phyloP scores from a whole-genome alignment of 2,113 vertebrate genomes.

The Lynx canadensis region DNA sequence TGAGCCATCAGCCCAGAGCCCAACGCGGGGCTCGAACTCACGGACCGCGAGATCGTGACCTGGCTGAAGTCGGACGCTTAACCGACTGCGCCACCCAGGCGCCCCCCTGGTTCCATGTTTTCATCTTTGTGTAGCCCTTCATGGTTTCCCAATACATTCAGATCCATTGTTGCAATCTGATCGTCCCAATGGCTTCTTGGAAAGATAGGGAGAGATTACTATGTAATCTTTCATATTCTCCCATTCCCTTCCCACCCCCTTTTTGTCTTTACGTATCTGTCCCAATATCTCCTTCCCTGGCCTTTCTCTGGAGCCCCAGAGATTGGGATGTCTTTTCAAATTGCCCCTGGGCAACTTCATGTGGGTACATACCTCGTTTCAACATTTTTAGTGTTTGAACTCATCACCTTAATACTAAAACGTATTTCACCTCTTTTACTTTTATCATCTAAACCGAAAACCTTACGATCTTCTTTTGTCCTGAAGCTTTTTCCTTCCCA shows the following conservation, averaged over 20 bases:
- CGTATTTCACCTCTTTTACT: not conserved
- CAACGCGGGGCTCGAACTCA: too few species aligned
- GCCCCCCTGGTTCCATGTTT: not conserved
- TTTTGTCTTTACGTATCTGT: not conserved
- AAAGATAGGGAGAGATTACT: not conserved
- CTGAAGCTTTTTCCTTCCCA: not conserved
- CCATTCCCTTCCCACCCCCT: accelerated
- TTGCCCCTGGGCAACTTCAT: not conserved
- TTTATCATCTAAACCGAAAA: constrained; percentile 28
- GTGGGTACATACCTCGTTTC: not conserved
- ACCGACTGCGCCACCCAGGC: too few species aligned
- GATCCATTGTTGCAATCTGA: not conserved
- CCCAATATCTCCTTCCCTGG: not conserved
- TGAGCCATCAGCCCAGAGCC: too few species aligned
- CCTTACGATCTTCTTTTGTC: not conserved
- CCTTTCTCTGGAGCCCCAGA: not conserved
- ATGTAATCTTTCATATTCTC: not conserved
- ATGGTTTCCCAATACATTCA: not conserved
- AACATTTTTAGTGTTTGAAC: not conserved
- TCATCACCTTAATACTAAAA: not conserved
- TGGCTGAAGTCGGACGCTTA: too few species aligned
- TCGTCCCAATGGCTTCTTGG: not conserved
- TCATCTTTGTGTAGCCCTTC: not conserved
- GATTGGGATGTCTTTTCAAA: not conserved
- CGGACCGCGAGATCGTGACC: too few species aligned